Evolutionary conservation across 37 sponge, comb jelly and placozoan species (phyloP).

Genomic region (Geodia barretti): DNA sequence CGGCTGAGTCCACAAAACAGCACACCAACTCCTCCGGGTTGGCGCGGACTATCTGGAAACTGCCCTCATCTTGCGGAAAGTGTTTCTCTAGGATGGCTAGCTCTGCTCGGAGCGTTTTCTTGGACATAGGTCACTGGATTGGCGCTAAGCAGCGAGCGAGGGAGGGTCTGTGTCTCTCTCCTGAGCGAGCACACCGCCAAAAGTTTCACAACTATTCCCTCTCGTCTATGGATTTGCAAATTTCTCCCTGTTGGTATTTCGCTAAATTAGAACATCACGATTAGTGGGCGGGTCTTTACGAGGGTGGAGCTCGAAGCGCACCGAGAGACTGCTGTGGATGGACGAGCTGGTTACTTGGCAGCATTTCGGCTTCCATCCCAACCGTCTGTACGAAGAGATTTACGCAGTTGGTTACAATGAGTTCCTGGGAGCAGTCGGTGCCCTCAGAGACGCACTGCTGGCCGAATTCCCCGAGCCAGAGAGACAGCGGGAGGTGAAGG

Average conservation of each 20-base stretch:
- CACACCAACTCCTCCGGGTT: slow-evolving; percentile 77
- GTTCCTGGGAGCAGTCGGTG: slow-evolving; percentile 31
- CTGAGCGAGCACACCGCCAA: no score
- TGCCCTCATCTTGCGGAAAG: slow-evolving; percentile 63
- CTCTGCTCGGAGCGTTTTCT: slow-evolving; percentile 49
- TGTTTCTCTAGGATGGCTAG: slow-evolving; percentile 75
- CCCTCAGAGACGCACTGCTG: slow-evolving; percentile 32
- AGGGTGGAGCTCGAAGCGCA: neutral
- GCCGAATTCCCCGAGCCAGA: slow-evolving; percentile 56
- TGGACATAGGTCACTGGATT: slow-evolving; percentile 33
- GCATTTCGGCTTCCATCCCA: slow-evolving; percentile 43
- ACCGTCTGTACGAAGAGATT: slow-evolving; percentile 38
- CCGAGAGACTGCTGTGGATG: neutral
- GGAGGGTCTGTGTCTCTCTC: no score
- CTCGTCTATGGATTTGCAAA: no score
- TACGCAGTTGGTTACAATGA: slow-evolving; percentile 42
- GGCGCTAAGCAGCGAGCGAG: no score
- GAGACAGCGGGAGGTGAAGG: slow-evolving; percentile 30
- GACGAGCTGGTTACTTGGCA: slow-evolving; percentile 14
- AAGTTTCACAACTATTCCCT: no score
- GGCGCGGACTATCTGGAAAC: slow-evolving; percentile 60
- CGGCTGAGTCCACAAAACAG: slow-evolving; percentile 45
- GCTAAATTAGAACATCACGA: neutral
- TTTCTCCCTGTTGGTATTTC: no score
- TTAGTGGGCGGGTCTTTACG: neutral